phyloP scores from a whole-genome alignment of 2,888 invertebrate species.

The Athalia cordata region DNA sequence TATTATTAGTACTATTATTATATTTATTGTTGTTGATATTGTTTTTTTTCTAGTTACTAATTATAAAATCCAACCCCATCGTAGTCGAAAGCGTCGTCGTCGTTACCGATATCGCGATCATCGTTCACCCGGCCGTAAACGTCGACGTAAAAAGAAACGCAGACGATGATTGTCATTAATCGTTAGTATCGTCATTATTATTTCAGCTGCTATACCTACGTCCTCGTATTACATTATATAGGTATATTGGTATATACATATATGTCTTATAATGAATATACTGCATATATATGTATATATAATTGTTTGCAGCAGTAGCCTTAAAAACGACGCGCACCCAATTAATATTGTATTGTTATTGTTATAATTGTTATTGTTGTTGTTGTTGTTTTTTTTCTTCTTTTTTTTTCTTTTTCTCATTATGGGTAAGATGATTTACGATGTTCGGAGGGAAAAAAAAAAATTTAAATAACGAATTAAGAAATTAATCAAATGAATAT shows the following conservation, averaged over 20 bases:
- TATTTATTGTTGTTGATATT: neutral
- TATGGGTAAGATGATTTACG: too few relatives aligned
- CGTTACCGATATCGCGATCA: neutral
- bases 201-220: too few relatives aligned
- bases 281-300: neutral
- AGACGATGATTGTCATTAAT: constrained; percentile 8
- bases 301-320: neutral
- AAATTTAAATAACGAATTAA: too few relatives aligned
- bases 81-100: constrained; percentile 25
- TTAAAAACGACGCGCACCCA: too few relatives aligned
- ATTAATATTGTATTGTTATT: too few relatives aligned
- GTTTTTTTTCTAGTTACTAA: constrained; percentile 23
- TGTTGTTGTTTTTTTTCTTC: constrained; percentile 46
- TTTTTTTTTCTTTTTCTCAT: too few relatives aligned
- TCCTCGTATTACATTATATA: neutral
- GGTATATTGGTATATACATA: constrained; percentile 47
- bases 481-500: neutral
- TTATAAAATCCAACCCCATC: constrained; percentile 44
- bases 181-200: constrained; percentile 40
- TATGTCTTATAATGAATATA: constrained; percentile 20
- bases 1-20: neutral
- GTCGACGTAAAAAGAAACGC: constrained; percentile 41
- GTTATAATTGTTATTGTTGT: constrained; percentile 55
- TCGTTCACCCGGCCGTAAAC: constrained; percentile 8
- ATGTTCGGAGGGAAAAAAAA: too few relatives aligned